Percentiles rank a stretch among this genome's conserved stretches.
Evolutionary conservation across 2,113 vertebrate species (phyloP).

Genomic region (Aptenodytes forsteri): DNA sequence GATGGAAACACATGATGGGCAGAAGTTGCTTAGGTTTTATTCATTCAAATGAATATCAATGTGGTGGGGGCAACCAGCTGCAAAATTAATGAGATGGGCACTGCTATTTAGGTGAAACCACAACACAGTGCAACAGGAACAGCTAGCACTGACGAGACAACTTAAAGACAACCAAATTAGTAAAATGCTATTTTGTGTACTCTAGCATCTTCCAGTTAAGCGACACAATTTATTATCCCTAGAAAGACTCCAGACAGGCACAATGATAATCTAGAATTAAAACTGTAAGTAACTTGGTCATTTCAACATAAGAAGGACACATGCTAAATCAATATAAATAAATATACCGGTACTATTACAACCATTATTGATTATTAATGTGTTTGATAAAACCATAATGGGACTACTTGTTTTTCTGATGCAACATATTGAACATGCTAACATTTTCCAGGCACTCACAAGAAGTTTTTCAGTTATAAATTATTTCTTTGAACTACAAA

Average conservation of each 20-base stretch:
- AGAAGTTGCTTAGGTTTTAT: neutral
- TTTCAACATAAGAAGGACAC: neutral
- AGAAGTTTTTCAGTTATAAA: neutral
- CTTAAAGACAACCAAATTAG: neutral
- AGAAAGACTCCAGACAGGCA: neutral
- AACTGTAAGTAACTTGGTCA: neutral
- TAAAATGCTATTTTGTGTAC: neutral
- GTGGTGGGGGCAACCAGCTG: neutral
- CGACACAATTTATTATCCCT: neutral
- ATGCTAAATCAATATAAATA: neutral
- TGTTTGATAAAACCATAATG: neutral
- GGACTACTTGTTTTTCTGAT: neutral
- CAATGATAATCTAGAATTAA: neutral
- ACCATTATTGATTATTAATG: neutral
- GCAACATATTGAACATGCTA: accelerated
- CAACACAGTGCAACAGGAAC: neutral
- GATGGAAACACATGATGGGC: neutral
- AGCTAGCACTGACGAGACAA: neutral
- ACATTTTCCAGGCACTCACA: neutral
- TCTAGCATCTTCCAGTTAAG: neutral
- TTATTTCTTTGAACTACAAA: neutral
- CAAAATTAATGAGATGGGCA: neutral
- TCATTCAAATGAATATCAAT: neutral
- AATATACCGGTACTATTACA: neutral
- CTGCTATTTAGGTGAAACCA: neutral